A percentile compares a stretch with the other conserved stretches of the same genome.
Evolutionary conservation across 2,113 vertebrate genomes (phyloP).

Genomic region (Ellobius talpinus): DNA sequence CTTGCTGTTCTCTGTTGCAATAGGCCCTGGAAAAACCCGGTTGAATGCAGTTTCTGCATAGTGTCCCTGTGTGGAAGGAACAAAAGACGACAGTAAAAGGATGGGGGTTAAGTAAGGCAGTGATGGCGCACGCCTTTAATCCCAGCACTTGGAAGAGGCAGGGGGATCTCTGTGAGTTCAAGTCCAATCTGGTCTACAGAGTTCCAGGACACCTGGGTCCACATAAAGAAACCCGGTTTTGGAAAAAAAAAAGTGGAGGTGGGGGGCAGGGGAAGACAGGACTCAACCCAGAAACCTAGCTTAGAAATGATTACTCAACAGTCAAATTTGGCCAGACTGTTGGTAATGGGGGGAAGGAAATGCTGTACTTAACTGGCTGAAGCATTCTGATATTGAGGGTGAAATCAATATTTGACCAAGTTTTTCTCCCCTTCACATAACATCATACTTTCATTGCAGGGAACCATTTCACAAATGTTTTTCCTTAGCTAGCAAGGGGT

Average conservation of each 20-base stretch:
- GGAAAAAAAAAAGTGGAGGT: neutral
- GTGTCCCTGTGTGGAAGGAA: conserved; percentile 87
- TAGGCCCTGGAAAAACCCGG: conserved; percentile 87
- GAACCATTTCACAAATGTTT: conserved; percentile 44
- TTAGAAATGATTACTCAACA: conserved; percentile 31
- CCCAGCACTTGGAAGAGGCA: neutral
- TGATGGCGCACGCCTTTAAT: neutral
- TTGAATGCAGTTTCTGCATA: conserved; percentile 90
- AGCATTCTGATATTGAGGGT: conserved; percentile 9
- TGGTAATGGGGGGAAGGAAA: neutral
- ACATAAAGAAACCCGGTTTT: neutral
- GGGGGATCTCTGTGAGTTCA: neutral
- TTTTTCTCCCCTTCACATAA: conserved; percentile 26
- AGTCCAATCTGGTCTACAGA: neutral
- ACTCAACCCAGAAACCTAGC: neutral
- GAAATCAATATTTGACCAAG: conserved; percentile 30
- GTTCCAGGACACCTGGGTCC: neutral
- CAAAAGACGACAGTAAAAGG: neutral
- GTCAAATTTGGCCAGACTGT: neutral
- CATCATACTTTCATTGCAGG: neutral
- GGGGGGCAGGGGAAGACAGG: neutral
- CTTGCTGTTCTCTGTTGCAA: conserved; percentile 88
- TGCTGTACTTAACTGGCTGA: neutral
- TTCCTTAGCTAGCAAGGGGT: conserved; percentile 41
- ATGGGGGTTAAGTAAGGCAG: neutral